A percentile compares a stretch with the other conserved stretches of the same genome.
These are phyloP conservation scores for Semnopithecus entellus DNA, from an alignment of 2,113 vertebrate genomes.

Conservation along the genomic window DNA sequence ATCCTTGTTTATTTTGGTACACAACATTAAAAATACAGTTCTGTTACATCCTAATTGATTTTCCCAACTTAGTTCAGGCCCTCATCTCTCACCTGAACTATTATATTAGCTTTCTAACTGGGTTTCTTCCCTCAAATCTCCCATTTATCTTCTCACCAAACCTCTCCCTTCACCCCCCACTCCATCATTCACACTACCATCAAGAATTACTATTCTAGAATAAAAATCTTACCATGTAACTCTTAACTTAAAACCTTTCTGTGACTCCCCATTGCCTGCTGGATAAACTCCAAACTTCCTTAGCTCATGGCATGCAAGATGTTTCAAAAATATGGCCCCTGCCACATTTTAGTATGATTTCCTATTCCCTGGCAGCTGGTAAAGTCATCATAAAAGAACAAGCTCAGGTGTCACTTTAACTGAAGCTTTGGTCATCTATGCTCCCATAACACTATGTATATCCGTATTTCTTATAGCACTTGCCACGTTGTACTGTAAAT, in stretches of 20 bases:
- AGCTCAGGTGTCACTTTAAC: constrained; percentile 64
- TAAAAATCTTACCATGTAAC: constrained; percentile 65
- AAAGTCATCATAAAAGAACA: constrained; percentile 49
- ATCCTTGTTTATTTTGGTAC: constrained; percentile 81
- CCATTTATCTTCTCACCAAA: constrained; percentile 70
- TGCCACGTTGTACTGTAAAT: constrained; percentile 51
- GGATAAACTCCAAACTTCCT: constrained; percentile 66
- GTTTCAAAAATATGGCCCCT: constrained; percentile 55
- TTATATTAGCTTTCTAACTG: constrained; percentile 68
- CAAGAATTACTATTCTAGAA: constrained; percentile 62
- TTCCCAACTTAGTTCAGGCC: constrained; percentile 66
- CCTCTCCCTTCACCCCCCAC: constrained; percentile 52
- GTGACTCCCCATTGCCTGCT: constrained; percentile 62
- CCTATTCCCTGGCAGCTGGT: constrained; percentile 40
- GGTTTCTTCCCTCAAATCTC: constrained; percentile 62
- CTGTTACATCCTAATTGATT: constrained; percentile 65
- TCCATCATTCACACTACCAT: constrained; percentile 74
- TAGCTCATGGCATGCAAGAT: constrained; percentile 79
- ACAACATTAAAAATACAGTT: constrained; percentile 72
- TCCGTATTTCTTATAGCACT: constrained; percentile 61
- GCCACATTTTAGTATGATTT: constrained; percentile 52
- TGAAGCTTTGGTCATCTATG: constrained; percentile 51
- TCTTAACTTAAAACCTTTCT: constrained; percentile 65
- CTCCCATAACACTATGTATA: constrained; percentile 45
- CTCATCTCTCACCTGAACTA: constrained; percentile 74